phyloP scores from a whole-genome alignment of 2,797 vertebrate species.

The Odontamblyopus lacepedii region DNA sequence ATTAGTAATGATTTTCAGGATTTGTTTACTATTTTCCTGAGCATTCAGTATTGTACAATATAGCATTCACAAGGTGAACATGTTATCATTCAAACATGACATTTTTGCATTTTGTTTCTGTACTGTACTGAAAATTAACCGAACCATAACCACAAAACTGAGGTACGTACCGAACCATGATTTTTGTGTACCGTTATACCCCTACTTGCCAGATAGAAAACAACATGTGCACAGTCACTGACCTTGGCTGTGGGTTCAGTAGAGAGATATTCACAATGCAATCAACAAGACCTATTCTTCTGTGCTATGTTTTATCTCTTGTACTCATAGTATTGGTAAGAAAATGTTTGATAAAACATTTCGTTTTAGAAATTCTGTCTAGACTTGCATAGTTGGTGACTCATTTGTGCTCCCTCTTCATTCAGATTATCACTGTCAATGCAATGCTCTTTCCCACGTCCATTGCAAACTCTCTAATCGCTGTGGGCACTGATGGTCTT shows the following conservation, averaged over 20 bases:
- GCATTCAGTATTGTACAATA: no score
- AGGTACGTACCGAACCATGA: no score
- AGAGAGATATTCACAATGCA: constrained; percentile 16
- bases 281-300: constrained; percentile 32
- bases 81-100: no score
- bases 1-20: no score
- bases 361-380: constrained; percentile 10
- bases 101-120: no score
- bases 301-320: constrained; percentile 8
- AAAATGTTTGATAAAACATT: constrained; percentile 3
- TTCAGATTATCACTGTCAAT: constrained; percentile 98
- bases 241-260: constrained; percentile 47
- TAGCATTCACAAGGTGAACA: no score
- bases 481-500: constrained; percentile 96
- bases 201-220: constrained; percentile 8
- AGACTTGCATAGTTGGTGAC: constrained; percentile 23
- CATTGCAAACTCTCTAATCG: constrained; percentile 94
- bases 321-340: neutral
- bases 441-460: constrained; percentile 96
- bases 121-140: no score
- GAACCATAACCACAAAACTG: no score
- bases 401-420: constrained; percentile 14
- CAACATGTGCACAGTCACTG: constrained; percentile 1
- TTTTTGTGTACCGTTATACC: no score
- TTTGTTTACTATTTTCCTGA: no score